Evolutionary conservation across 2,113 vertebrate species (phyloP), one percentile per base, ranked within the genome.

Genomic region (Lathamus discolor): DNA sequence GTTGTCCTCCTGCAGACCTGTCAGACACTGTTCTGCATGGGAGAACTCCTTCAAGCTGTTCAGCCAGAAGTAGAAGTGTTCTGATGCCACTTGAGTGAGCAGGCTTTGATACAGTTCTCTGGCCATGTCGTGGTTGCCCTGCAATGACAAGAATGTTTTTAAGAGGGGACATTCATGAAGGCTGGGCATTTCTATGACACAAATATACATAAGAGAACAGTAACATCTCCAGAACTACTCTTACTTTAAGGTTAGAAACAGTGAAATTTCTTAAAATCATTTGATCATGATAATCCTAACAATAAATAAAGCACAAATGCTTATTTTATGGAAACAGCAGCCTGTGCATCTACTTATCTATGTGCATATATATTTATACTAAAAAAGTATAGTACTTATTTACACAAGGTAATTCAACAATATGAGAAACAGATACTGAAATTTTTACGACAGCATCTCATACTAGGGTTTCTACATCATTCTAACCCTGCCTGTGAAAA

Each of bases 51-150:
- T 99, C 97, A 99, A 97, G 95, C 99, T 99, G 96, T 99, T 99
- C 62, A 99, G 98, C 99, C 99, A 99, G 97, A 99, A 99, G 98
- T 99, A 99, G 96, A 99, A 99, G 96, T 99, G 99, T 73, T 99
- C 99, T 0, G 99, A 99, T 13, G 99, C 99, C 75, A 99, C 99
- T 2, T 99, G 98, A 37, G 99, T 99, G 92, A 99, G 98, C 95
- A 99, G 97, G 93, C 99, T 99, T 97, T 99, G 99, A 96, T 99
- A 99, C 44, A 99, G 98, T 74, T 99, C 99, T 61, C 98, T 98
- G 94, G 99, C 99, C 98, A 99, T 99, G 95, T 99, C 98, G 17
- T 99, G 99, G 92, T 99, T 99, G 70, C 99, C 99, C 99, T 99
- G 66, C 67, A 89, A 96, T 2, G 64, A 63, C 62, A 87, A 88